A percentile compares a stretch with the other conserved stretches of the same genome.
These are phyloP conservation scores for Orchestes rusci DNA, from an alignment of 2,888 invertebrate species.

Conservation along the genomic window DNA sequence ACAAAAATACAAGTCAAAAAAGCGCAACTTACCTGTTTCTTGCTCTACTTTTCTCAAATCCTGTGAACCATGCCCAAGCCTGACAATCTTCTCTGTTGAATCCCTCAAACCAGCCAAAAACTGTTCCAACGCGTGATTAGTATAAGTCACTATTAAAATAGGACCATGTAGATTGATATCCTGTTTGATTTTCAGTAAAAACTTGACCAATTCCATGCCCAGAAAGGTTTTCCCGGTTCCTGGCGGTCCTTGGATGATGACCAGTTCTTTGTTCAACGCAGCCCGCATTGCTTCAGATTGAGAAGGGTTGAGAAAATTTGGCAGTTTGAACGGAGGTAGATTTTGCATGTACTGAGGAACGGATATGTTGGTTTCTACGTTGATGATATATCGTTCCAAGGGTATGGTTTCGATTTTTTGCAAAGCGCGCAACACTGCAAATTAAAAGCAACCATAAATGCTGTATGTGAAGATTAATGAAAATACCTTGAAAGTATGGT, in stretches of 20 bases:
- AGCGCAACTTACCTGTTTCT: too few relatives aligned
- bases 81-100: slow-evolving; percentile 53
- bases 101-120: slow-evolving; percentile 63
- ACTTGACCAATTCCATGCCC: slow-evolving; percentile 41
- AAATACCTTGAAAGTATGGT: slow-evolving; percentile 59
- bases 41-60: neutral
- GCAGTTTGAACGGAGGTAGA: neutral
- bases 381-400: slow-evolving; percentile 61
- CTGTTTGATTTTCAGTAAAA: slow-evolving; percentile 1
- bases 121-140: slow-evolving; percentile 81
- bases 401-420: slow-evolving; percentile 55
- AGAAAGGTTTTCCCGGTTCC: too few relatives aligned
- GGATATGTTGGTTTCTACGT: slow-evolving; percentile 39
- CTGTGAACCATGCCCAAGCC: slow-evolving; percentile 63
- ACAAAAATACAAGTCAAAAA: too few relatives aligned
- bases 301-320: slow-evolving; percentile 50
- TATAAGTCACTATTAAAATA: too few relatives aligned
- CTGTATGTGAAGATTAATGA: too few relatives aligned
- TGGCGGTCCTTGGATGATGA: slow-evolving; percentile 82
- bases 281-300: slow-evolving; percentile 61
- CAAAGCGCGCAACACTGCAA: slow-evolving; percentile 56
- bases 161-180: slow-evolving; percentile 56
- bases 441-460: too few relatives aligned
- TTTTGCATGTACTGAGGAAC: slow-evolving; percentile 37
- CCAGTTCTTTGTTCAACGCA: slow-evolving; percentile 64